Evolutionary conservation across 2,888 invertebrate species (phyloP).

Genomic region (Drosophila bunnanda): DNA sequence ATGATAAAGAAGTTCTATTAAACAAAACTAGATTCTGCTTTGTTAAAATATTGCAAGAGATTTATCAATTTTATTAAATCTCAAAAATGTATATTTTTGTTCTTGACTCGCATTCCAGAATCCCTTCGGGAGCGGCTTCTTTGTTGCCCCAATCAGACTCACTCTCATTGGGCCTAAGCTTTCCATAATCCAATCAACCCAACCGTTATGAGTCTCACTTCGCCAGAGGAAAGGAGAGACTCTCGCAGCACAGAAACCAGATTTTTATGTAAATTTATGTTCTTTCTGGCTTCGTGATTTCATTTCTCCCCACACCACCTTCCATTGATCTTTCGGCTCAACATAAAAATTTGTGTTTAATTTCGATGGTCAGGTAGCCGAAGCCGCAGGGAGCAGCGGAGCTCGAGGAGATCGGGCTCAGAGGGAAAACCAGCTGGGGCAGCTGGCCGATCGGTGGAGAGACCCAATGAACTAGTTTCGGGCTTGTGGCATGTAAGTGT

Average conservation of each 20-base stretch:
- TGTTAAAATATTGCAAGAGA: not conserved
- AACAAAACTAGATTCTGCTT: not conserved
- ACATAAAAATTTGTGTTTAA: constrained; percentile 65
- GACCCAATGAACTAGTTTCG: constrained; percentile 81
- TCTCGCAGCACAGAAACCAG: constrained; percentile 57
- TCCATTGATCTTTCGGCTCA: constrained; percentile 64
- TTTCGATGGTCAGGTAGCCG: constrained; percentile 69
- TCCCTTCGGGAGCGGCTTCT: constrained; percentile 10
- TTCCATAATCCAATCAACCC: constrained; percentile 28
- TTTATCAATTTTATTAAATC: too few relatives aligned
- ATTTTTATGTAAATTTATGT: constrained; percentile 72
- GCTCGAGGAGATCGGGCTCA: constrained; percentile 19
- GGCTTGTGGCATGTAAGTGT: constrained; percentile 68
- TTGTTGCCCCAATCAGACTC: constrained; percentile 46
- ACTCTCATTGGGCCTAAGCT: constrained; percentile 56
- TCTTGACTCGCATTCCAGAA: not conserved
- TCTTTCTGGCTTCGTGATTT: constrained; percentile 57
- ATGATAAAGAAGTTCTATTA: not conserved
- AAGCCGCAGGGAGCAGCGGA: constrained; percentile 32
- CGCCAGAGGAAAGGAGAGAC: constrained; percentile 32
- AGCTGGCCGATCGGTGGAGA: constrained; percentile 47
- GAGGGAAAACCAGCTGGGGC: constrained; percentile 69
- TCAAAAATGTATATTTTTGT: not conserved
- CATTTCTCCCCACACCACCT: constrained; percentile 45
- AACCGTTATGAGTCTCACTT: constrained; percentile 33